Base-by-base conservation (phyloP, 2,113 vertebrate species). In the Ailuropoda melanoleuca region DNA sequence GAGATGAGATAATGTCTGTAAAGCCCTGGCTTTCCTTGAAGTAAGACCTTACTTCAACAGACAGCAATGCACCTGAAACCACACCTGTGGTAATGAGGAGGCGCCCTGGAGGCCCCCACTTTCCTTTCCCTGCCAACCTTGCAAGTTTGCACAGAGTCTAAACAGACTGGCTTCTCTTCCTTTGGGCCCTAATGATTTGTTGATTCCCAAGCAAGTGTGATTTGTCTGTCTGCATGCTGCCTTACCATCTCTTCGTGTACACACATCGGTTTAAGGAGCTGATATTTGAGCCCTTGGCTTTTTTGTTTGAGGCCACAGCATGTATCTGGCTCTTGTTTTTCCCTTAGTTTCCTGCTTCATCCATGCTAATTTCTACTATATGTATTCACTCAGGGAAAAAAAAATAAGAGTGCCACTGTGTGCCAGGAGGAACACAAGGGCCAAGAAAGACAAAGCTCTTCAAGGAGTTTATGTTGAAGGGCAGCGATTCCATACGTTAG, bases 1-100 rank as follows among this genome's bases (percentile, higher is more conserved):
- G 77, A 88, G 88, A 94, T 98, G 97, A 98, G 97, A 98, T 97
- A 86, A 98, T 94, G 97, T 97, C 98, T 98, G 88, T 94, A 84
- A 81, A 81, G 77, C 43, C 15, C 80, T 96, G 92, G 90, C 95
- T 96, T 93, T 95, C 58, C 92, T 88, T 94, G 90, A 93, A 89
- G 56, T 86, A 96, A 97, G 97, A 97, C 97, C 21, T 97, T 96
- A 98, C 95, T 92, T 96, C 97, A 96, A 88, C 53, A 64, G 84
- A 86, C n/a, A 90, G 68, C 94, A 94, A 96, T 95, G 92, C 31
- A 50, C 37, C 70, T 92, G 92, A 80, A 48, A 58, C 95, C 97
- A 97, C 97, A 98, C 97, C 97, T 98, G 97, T 88, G 84, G 88
- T 83, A 62, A 82, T 15, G 60, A 90, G 68, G 56, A 48, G 86